Evolutionary conservation across 2,888 invertebrate species (phyloP), one percentile per base, ranked within the genome.

Genomic region (Selenia dentaria): DNA sequence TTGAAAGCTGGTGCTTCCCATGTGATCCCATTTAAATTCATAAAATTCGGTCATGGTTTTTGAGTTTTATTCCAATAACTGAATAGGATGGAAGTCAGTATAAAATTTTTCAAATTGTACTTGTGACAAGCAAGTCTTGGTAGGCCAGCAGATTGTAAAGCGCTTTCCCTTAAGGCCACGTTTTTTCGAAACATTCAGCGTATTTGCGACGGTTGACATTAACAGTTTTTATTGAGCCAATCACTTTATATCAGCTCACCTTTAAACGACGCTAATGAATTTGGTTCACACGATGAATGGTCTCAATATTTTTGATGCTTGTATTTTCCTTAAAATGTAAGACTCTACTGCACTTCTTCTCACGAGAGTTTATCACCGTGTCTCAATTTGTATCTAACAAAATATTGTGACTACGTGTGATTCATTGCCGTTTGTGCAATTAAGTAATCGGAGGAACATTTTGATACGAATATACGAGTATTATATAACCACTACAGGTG

Each of bases 261-360:
- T 64, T 67, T 67, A 61, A 58, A 59, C 50, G 54, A 52, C 38
- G 46, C 50, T 70, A 68, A 70, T 73, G 64, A 69, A 70, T 68
- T 63, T 61, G 34, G 60, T 74, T 73, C 66, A 63, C 70, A 71
- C 67, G 61, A 62, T 59, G 44, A 44, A 62, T 63, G 55, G 53
- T 45, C 31, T 56, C 48, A 57, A 54, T 41, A 43, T 41, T 44
- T n/a, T 38, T 36, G 51, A 37, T 38, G 20, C 31, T n/a, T 29
- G 41, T 48, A 38, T 47, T 47, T 43, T 29, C 25, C 20, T 39
- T 20, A 27, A 31, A 22, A 31, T 9, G 12, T 35, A 28, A 10
- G n/a, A 18, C 10, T 16, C n/a, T n/a, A n/a, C n/a, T n/a, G n/a
- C n/a, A n/a, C n/a, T n/a, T n/a, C n/a, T n/a, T n/a, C n/a, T n/a